phyloP scores from a whole-genome alignment of 2,797 vertebrate genomes.

The Poeciliopsis turneri region DNA sequence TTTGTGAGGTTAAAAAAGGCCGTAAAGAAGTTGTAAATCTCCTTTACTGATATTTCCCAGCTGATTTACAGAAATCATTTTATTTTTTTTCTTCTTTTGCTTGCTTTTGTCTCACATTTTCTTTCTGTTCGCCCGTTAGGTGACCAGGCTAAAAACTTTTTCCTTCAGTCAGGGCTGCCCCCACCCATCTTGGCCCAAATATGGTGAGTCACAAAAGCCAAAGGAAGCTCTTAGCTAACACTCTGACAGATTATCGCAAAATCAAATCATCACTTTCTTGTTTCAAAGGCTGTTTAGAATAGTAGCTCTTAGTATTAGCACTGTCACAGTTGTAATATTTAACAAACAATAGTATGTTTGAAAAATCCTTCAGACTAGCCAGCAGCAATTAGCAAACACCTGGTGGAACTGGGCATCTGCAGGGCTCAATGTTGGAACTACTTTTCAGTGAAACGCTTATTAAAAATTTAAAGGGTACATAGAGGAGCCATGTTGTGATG shows the following conservation, averaged over 20 bases:
- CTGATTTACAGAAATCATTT: not conserved
- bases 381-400: too few relatives aligned
- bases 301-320: not conserved
- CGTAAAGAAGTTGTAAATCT: not conserved
- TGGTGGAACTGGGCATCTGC: too few relatives aligned
- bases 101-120: conserved; percentile 6
- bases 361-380: too few relatives aligned
- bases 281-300: not conserved
- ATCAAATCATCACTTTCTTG: rapidly evolving
- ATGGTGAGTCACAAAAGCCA: conserved; percentile 85
- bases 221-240: not conserved
- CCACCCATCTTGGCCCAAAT: conserved; percentile 92
- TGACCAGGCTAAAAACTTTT: conserved; percentile 96
- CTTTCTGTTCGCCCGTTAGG: conserved; percentile 69
- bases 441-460: too few relatives aligned
- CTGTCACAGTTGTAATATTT: not conserved
- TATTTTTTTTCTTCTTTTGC: not conserved
- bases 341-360: not conserved
- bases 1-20: not conserved
- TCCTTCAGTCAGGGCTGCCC: conserved; percentile 82
- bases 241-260: not conserved
- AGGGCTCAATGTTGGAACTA: too few relatives aligned
- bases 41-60: not conserved
- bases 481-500: too few relatives aligned
- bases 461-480: too few relatives aligned